Evolutionary conservation across 2,888 invertebrate genomes (phyloP), one percentile per base, ranked within the genome.

Genomic region (Subacronicta megacephala): DNA sequence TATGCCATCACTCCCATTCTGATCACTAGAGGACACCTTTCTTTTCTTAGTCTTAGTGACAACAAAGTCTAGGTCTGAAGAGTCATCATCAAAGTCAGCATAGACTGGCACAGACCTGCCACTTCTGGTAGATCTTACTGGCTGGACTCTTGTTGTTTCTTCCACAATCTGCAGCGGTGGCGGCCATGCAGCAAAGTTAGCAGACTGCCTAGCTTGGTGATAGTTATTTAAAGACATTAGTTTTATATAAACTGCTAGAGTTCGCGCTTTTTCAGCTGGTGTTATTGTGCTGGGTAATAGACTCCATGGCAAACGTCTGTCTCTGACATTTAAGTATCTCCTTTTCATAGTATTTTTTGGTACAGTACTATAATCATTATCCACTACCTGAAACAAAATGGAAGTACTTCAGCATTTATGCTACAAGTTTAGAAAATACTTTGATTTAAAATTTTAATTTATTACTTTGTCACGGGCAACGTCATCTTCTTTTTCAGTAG

Each of bases 281-380:
- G 89, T 87, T 42, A 93, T 75, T 29, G 84, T 74, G 17, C 72
- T 81, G 1, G 94, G 91, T 29, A 94, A 69, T 10, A 94, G 68
- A 58, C 94, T 90, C 94, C 94, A 94, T n/a, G 94, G 94, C 86
- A 94, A 82, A 31, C 94, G 81, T 60, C 92, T 87, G 45, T 94
- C 94, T 70, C 77, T 84, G 0, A 93, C 94, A 81, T 93, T 89
- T 40, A 90, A 59, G 71, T 86, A 90, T 7, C 86, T 81, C 55
- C 93, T 86, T 66, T 90, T 91, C 84, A 93, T 81, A n/a, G 80
- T 82, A 60, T 83, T 89, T 47, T 84, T 67, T 23, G 81, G 60
- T 38, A 75, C 47, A 44, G 61, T 72, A 33, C 17, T 60, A 29
- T 44, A 50, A 5, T 51, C 43, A 51, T 52, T 68, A 26, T 79